Conservation (phyloP, 1,140 invertebrate species). For the Odontomachus brunneus region DNA sequence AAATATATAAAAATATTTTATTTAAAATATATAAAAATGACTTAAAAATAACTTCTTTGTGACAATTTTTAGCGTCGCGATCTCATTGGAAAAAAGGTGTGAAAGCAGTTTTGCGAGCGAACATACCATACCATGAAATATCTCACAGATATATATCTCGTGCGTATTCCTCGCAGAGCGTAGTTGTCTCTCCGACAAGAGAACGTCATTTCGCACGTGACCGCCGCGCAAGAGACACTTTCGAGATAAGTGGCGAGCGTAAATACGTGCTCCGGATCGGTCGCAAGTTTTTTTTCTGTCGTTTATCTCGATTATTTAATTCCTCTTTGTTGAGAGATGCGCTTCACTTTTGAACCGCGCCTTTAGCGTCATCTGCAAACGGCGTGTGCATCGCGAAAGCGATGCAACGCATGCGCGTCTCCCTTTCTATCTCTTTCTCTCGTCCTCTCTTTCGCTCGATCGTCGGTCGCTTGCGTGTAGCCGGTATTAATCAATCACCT, state of each 20-base stretch:
- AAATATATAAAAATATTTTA: no score
- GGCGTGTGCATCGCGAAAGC: not conserved
- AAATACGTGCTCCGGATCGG: not conserved
- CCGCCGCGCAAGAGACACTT: not conserved
- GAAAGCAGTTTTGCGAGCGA: no score
- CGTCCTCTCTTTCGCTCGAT: no score
- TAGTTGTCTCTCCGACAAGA: not conserved
- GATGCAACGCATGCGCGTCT: constrained; percentile 50
- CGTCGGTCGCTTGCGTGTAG: not conserved
- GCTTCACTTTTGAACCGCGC: constrained; percentile 3
- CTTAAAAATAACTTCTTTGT: no score
- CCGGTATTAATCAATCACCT: constrained; percentile 52
- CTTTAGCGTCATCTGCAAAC: constrained; percentile 14
- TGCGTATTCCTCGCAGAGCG: no score
- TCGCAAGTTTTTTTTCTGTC: not conserved
- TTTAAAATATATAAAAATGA: no score
- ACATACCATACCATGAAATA: no score
- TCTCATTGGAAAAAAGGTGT: no score
- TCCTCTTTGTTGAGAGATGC: not conserved
- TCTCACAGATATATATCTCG: no score
- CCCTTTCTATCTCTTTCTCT: not conserved
- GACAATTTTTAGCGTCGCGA: no score
- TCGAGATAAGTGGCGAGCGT: not conserved
- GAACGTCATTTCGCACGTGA: not conserved
- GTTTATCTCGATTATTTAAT: constrained; percentile 8